Percentiles rank a stretch among this genome's conserved stretches.
phyloP scores from a whole-genome alignment of 1,140 invertebrate species.

The Solenopsis fugax region DNA sequence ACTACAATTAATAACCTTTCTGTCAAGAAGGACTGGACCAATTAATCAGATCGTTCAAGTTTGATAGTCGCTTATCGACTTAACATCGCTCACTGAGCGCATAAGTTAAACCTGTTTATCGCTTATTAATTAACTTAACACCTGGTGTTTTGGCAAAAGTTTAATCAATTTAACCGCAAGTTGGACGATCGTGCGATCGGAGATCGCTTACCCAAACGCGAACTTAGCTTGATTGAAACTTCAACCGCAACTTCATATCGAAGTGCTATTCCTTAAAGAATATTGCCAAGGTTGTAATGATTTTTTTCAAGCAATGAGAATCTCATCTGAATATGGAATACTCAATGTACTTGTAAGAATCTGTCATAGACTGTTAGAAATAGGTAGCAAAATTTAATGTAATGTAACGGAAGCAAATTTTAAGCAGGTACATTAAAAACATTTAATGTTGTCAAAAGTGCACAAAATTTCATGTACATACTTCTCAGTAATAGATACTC shows the following conservation, averaged over 20 bases:
- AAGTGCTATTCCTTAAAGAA: background rate
- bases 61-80: slow-evolving; percentile 53
- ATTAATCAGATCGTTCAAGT: slow-evolving; percentile 58
- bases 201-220: slow-evolving; percentile 16
- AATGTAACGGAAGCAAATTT: no score
- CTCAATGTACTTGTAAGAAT: background rate
- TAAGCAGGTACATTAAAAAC: no score
- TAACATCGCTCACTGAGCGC: slow-evolving; percentile 34
- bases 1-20: slow-evolving; percentile 47
- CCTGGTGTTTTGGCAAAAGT: slow-evolving; percentile 52
- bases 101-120: slow-evolving; percentile 46
- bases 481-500: no score
- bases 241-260: slow-evolving; percentile 3
- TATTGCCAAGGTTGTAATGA: background rate
- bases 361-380: background rate
- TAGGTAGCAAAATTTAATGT: no score
- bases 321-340: background rate
- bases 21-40: slow-evolving; percentile 29
- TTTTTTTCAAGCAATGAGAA: background rate
- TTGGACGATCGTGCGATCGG: slow-evolving; percentile 33
- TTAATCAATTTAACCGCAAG: slow-evolving; percentile 58
- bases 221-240: slow-evolving; percentile 37
- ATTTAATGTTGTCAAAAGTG: no score
- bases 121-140: slow-evolving; percentile 60
- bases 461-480: no score